Conservation (phyloP, 2,888 invertebrate genomes). For the Thymelicus acteon region DNA sequence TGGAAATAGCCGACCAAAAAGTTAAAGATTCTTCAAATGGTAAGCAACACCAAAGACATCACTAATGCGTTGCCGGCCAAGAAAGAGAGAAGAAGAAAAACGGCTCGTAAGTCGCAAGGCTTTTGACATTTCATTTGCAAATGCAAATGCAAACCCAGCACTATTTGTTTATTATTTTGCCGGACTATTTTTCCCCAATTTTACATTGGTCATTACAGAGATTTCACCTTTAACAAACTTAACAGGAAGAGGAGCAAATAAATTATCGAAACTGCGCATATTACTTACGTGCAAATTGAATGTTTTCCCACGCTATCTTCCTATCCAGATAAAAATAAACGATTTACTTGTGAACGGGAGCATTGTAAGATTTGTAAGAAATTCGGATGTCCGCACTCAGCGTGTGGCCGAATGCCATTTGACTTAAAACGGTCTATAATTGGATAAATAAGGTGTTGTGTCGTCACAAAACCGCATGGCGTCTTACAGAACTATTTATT, state of each 20-base stretch:
- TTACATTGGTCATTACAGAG: no score
- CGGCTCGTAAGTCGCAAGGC: no score
- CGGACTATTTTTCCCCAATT: no score
- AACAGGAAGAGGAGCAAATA: constrained; percentile 16
- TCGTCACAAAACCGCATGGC: constrained; percentile 52
- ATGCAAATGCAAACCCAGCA: no score
- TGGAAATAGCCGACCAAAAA: no score
- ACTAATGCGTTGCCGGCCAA: no score
- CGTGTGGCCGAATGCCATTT: constrained; percentile 42
- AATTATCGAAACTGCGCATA: constrained; percentile 15
- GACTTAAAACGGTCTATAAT: constrained; percentile 42
- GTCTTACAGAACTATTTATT: constrained; percentile 41
- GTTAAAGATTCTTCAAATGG: no score
- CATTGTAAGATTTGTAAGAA: constrained; percentile 32
- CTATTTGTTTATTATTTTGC: no score
- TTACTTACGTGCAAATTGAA: constrained; percentile 52
- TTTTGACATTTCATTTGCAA: no score
- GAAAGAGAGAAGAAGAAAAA: no score
- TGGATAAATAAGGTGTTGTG: constrained; percentile 57
- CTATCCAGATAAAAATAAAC: background rate
- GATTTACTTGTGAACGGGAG: constrained; percentile 4
- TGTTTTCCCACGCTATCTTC: constrained; percentile 62
- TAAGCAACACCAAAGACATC: no score
- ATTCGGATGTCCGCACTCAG: constrained; percentile 60
- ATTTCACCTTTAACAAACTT: no score